Evolutionary conservation across 2,888 invertebrate species (phyloP).

Genomic region (Proisotoma minuta): DNA sequence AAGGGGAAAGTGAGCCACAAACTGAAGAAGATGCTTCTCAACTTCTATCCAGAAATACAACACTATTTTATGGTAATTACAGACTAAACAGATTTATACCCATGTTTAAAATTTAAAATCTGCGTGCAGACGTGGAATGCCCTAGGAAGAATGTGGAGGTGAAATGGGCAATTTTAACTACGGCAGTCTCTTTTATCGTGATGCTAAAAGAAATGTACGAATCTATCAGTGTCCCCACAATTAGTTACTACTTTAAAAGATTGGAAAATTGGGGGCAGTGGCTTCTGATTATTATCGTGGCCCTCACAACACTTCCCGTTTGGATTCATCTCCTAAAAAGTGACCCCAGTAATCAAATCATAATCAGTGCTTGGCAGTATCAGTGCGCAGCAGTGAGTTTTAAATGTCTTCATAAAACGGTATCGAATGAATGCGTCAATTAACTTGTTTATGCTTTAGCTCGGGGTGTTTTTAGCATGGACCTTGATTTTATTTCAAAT

Average conservation of each 20-base stretch:
- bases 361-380: constrained; percentile 34
- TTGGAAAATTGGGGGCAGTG: constrained; percentile 35
- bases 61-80: no score
- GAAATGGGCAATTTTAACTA: background rate
- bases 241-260: constrained; percentile 23
- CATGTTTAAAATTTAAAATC: constrained; percentile 7
- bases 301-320: constrained; percentile 20
- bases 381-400: constrained; percentile 30
- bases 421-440: background rate
- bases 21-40: no score
- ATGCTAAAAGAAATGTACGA: constrained; percentile 36
- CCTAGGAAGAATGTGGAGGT: background rate
- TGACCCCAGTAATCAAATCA: background rate
- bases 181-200: constrained; percentile 14
- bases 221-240: constrained; percentile 20
- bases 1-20: no score
- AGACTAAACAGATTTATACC: constrained; percentile 1
- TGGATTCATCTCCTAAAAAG: background rate
- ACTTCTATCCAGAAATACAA: no score
- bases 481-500: constrained; percentile 33
- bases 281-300: constrained; percentile 22
- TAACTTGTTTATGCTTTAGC: constrained; percentile 11
- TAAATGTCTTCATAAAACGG: background rate
- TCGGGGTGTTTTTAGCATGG: constrained; percentile 38
- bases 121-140: background rate